Conservation (phyloP, 2,888 invertebrate genomes). For the Oscheius sp. region DNA sequence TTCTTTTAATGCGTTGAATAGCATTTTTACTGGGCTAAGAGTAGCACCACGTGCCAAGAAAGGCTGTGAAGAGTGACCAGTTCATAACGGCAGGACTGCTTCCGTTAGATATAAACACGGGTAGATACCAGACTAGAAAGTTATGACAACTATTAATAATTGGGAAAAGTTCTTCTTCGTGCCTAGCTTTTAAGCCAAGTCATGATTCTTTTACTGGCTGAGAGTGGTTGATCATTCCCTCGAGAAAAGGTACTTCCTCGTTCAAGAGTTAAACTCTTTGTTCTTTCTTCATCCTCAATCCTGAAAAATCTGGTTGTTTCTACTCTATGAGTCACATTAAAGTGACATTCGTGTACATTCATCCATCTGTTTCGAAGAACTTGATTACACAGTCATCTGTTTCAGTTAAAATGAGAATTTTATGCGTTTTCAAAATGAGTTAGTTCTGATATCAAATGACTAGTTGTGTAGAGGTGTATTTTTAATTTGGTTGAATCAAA, state of each 20-base stretch:
- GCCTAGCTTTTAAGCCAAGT: constrained; percentile 27
- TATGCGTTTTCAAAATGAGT: not conserved
- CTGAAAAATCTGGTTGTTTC: constrained; percentile 30
- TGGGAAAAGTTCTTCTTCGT: not conserved
- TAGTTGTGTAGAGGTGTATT: too few species aligned
- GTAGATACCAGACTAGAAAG: not conserved
- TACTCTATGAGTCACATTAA: too few species aligned
- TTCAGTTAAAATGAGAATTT: not conserved
- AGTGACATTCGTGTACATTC: not conserved
- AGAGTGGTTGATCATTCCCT: constrained; percentile 50
- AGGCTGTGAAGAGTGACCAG: constrained; percentile 1
- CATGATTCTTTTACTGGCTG: constrained; percentile 51
- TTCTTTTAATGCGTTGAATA: too few species aligned
- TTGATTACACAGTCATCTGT: not conserved
- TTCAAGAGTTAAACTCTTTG: constrained; percentile 47
- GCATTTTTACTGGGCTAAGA: not conserved
- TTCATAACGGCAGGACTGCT: constrained; percentile 12
- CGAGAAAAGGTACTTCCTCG: constrained; percentile 47
- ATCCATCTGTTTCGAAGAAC: constrained; percentile 13
- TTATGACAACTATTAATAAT: not conserved
- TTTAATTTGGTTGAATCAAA: too few species aligned
- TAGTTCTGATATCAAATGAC: not conserved
- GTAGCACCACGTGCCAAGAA: constrained; percentile 4
- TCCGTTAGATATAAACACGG: constrained; percentile 21
- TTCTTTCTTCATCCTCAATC: constrained; percentile 45